A percentile compares a stretch with the other conserved stretches of the same genome.
phyloP scores from a whole-genome alignment of 1,140 invertebrate species.

The Zaprionus taronus region DNA sequence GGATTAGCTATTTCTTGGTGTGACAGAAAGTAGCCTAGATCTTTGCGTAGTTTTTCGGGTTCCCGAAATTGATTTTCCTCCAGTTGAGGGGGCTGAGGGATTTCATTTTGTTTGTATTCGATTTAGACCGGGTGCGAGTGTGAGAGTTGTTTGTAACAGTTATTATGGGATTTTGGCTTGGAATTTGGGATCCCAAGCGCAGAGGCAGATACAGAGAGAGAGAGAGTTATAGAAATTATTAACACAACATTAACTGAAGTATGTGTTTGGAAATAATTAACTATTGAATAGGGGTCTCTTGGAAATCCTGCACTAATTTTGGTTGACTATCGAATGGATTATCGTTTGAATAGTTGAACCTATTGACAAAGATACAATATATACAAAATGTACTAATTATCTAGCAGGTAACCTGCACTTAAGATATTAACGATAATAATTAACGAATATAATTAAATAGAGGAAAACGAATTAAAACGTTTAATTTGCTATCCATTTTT shows the following conservation, averaged over 20 bases:
- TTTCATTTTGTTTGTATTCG: slow-evolving; percentile 42
- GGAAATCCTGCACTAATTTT: neutral
- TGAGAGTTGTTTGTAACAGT: slow-evolving; percentile 42
- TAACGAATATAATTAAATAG: too few species aligned
- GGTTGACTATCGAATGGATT: neutral
- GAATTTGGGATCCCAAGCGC: slow-evolving; percentile 7
- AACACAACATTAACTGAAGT: slow-evolving; percentile 11
- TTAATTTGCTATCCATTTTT: too few species aligned
- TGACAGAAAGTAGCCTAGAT: slow-evolving; percentile 64
- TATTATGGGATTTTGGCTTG: slow-evolving; percentile 46
- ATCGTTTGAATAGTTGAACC: neutral
- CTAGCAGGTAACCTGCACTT: too few species aligned
- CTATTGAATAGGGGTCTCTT: neutral
- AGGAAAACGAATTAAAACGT: too few species aligned
- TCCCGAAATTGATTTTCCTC: slow-evolving; percentile 30
- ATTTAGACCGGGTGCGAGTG: slow-evolving; percentile 1
- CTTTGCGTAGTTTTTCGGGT: slow-evolving; percentile 17
- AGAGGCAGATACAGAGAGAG: neutral
- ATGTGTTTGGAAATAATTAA: slow-evolving; percentile 3
- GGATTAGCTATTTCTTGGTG: slow-evolving; percentile 77
- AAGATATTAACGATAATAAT: too few species aligned
- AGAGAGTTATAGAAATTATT: slow-evolving; percentile 16
- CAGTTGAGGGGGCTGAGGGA: slow-evolving; percentile 20
- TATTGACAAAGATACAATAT: too few species aligned
- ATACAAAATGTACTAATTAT: too few species aligned